Conservation (phyloP, 53 echinoderm and acorn worm genomes). For the Crossaster papposus region DNA sequence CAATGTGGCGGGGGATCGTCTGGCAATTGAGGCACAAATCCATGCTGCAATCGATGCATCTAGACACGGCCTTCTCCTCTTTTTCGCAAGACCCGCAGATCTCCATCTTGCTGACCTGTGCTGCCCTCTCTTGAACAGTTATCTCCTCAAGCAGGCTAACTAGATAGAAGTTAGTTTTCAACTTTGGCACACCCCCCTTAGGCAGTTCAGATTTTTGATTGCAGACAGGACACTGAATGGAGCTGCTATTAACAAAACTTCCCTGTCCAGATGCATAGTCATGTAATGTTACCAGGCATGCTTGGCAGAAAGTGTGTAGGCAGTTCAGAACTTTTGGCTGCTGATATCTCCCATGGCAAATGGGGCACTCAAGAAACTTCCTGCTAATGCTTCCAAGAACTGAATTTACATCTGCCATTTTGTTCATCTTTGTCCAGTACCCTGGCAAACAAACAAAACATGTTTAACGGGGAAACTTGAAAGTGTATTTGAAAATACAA, state of each 20-base stretch:
- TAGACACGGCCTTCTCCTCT: not conserved
- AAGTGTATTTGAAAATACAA: too few species aligned
- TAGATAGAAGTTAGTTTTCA: conserved; percentile 31
- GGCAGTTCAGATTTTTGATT: not conserved
- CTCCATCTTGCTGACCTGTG: not conserved
- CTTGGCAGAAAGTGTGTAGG: conserved; percentile 28
- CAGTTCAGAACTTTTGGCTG: conserved; percentile 29
- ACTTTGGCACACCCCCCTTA: not conserved
- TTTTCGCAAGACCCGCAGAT: conserved; percentile 1
- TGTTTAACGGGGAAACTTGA: too few species aligned
- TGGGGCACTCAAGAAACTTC: not conserved
- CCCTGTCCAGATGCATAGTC: not conserved
- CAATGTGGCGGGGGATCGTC: not conserved
- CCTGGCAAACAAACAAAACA: too few species aligned
- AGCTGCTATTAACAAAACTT: not conserved
- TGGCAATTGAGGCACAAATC: conserved; percentile 6
- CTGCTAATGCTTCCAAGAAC: not conserved
- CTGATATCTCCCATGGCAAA: conserved; percentile 34
- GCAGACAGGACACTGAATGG: conserved; percentile 25
- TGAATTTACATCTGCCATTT: not conserved
- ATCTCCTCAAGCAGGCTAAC: conserved; percentile 11
- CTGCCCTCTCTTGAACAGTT: not conserved
- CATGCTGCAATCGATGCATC: conserved; percentile 20
- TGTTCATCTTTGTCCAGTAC: not conserved
- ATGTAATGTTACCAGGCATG: not conserved